These are phyloP conservation scores for Xyrauchen texanus DNA, from an alignment of 2,113 vertebrate species.

Conservation along the genomic window DNA sequence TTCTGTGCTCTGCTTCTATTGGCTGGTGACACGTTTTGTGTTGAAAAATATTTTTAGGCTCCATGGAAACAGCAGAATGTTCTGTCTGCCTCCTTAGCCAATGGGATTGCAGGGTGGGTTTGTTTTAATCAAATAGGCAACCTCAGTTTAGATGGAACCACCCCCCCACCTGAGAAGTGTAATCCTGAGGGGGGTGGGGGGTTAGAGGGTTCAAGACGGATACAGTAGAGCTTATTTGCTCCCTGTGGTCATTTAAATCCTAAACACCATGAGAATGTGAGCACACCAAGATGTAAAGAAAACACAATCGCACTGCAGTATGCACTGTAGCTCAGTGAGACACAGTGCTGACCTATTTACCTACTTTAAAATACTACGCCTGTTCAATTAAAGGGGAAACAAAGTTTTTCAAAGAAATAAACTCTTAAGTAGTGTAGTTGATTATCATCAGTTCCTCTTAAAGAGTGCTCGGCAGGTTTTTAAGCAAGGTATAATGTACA, in stretches of 20 bases:
- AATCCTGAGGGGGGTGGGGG: conserved; percentile 23
- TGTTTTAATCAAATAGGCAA: conserved; percentile 53
- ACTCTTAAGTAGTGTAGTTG: not conserved
- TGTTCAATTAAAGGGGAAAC: too few relatives aligned
- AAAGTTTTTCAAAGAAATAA: not conserved
- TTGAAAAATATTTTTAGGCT: conserved; percentile 54
- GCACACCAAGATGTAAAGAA: not conserved
- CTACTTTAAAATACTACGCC: conserved; percentile 11
- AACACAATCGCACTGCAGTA: not conserved
- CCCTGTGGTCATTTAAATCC: conserved; percentile 10
- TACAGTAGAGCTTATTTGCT: conserved; percentile 11
- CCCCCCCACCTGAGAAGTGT: not conserved
- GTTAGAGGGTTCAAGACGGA: conserved; percentile 21
- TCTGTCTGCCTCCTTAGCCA: conserved; percentile 39
- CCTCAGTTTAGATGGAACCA: conserved; percentile 23
- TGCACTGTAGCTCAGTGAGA: conserved; percentile 34
- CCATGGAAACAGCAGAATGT: conserved; percentile 63
- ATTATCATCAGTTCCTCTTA: too few relatives aligned
- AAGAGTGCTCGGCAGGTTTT: not conserved
- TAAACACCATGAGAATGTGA: not conserved
- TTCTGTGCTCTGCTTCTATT: conserved; percentile 40
- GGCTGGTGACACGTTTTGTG: conserved; percentile 52
- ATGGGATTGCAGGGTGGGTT: conserved; percentile 45
- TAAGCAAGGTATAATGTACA: too few relatives aligned
- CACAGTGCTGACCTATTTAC: conserved; percentile 1